These are phyloP conservation scores for Pollenia angustigena DNA, from an alignment of 2,888 invertebrate genomes.

Conservation along the genomic window DNA sequence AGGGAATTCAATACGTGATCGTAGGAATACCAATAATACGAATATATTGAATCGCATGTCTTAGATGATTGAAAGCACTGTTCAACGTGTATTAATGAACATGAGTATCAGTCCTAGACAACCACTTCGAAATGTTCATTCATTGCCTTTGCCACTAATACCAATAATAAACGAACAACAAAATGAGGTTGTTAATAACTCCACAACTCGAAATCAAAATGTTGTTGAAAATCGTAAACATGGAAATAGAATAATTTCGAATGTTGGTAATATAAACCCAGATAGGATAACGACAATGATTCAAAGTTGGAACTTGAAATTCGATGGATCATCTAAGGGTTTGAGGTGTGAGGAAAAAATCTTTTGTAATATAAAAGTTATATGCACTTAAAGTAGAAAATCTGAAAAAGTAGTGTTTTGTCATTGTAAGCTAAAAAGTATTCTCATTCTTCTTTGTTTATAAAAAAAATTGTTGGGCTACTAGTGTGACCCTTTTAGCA, in stretches of 20 bases:
- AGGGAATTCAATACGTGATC: no score
- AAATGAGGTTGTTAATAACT: not conserved
- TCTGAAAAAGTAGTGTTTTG: no score
- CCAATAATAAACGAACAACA: not conserved
- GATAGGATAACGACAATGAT: slow-evolving; percentile 3
- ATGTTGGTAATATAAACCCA: not conserved
- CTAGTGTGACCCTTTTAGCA: no score
- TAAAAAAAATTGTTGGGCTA: no score
- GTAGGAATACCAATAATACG: not conserved
- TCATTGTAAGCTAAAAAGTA: no score
- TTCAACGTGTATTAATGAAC: slow-evolving; percentile 10
- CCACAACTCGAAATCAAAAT: no score
- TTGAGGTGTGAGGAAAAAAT: not conserved
- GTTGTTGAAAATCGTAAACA: no score
- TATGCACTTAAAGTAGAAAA: no score
- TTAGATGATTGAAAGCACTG: slow-evolving; percentile 2
- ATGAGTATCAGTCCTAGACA: slow-evolving; percentile 15
- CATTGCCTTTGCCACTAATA: not conserved
- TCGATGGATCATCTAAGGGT: slow-evolving; percentile 18
- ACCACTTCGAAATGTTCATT: not conserved
- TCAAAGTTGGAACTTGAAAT: not conserved
- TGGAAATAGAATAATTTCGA: not conserved
- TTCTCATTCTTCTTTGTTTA: no score
- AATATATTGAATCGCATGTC: not conserved
- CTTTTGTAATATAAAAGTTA: no score